These are phyloP conservation scores for Drosophila melanosoma DNA, from an alignment of 2,888 invertebrate genomes.

Conservation along the genomic window DNA sequence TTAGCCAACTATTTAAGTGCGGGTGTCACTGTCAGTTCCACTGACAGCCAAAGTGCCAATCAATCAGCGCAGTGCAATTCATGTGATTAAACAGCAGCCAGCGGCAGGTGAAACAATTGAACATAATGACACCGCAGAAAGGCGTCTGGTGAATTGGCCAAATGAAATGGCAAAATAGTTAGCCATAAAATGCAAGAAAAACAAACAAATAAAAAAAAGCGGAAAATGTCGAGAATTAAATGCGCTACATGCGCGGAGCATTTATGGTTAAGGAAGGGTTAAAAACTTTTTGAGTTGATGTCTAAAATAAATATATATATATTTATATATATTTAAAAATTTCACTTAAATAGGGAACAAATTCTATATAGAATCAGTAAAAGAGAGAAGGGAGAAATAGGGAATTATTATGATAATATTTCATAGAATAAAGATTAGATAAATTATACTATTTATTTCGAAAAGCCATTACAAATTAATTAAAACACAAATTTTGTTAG, in stretches of 20 bases:
- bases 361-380: neutral
- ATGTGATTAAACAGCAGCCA: constrained; percentile 42
- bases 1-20: constrained; percentile 25
- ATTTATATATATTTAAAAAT: neutral
- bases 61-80: constrained; percentile 40
- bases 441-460: neutral
- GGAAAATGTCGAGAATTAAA: neutral
- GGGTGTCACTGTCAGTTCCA: constrained; percentile 35
- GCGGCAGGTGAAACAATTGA: constrained; percentile 39
- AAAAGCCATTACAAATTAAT: neutral
- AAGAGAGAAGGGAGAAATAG: neutral
- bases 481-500: neutral
- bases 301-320: neutral
- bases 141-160: constrained; percentile 13
- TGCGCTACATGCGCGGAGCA: neutral
- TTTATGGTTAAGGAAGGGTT: neutral
- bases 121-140: constrained; percentile 1
- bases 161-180: constrained; percentile 33
- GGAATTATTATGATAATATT: neutral
- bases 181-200: constrained; percentile 38
- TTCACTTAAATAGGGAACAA: neutral
- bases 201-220: constrained; percentile 3
- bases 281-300: neutral
- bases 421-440: neutral
- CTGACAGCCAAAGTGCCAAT: constrained; percentile 73